A percentile compares a stretch with the other conserved stretches of the same genome.
phyloP scores from a whole-genome alignment of 2,888 invertebrate species.

The Nebria brevicollis region DNA sequence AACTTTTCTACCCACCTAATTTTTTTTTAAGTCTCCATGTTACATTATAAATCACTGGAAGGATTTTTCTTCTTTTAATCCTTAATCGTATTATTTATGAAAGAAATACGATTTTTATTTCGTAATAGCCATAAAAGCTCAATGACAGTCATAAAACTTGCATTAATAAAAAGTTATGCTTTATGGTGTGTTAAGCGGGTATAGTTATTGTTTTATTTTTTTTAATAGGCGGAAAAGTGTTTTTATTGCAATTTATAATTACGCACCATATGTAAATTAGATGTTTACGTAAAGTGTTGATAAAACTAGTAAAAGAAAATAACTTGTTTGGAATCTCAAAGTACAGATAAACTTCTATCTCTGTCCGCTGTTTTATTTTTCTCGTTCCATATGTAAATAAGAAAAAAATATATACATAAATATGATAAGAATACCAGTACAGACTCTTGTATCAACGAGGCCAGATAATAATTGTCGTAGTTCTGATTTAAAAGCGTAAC shows the following conservation, averaged over 20 bases:
- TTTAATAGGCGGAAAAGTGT: neutral
- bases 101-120: no score
- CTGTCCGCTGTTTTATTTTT: neutral
- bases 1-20: neutral
- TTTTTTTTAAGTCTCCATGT: no score
- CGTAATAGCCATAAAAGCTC: neutral
- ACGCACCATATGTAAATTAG: no score
- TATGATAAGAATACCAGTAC: slow-evolving; percentile 8
- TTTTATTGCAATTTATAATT: neutral
- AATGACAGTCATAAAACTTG: neutral
- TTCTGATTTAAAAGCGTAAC: neutral
- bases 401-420: neutral
- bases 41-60: no score
- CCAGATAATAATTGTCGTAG: neutral
- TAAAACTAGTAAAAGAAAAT: slow-evolving; percentile 5
- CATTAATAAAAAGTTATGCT: neutral
- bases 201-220: neutral
- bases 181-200: neutral
- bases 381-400: slow-evolving; percentile 11
- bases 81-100: no score
- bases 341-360: neutral
- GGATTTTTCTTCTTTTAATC: no score
- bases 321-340: neutral
- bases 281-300: neutral
- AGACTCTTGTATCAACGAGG: neutral